Conservation (phyloP, 2,113 vertebrate species). For the Alethe diademata region DNA sequence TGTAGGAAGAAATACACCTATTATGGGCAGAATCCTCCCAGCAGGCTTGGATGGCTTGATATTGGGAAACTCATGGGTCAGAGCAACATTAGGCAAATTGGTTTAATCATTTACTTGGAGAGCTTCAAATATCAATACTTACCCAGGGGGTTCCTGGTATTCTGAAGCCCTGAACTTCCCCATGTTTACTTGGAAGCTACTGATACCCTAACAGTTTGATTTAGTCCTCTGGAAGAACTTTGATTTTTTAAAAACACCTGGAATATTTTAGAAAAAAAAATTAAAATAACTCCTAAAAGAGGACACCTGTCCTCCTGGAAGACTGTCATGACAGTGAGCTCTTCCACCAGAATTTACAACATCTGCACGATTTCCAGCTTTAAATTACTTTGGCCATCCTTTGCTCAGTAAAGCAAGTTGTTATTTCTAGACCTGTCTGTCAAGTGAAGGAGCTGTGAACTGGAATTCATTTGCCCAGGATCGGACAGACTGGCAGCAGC, state of each 20-base stretch:
- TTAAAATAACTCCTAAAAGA: not conserved
- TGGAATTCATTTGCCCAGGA: not conserved
- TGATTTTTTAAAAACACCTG: not conserved
- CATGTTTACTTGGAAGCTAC: not conserved
- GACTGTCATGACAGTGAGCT: not conserved
- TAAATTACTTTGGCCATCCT: not conserved
- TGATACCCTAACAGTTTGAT: not conserved
- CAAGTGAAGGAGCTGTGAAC: not conserved
- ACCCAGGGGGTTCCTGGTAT: not conserved
- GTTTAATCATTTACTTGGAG: conserved; percentile 17
- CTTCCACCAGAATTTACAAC: not conserved
- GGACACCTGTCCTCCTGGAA: not conserved
- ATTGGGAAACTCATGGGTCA: not conserved
- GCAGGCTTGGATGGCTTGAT: not conserved
- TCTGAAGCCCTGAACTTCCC: not conserved
- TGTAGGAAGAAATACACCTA: not conserved
- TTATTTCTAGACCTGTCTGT: not conserved
- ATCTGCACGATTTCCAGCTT: not conserved
- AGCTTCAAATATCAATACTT: not conserved
- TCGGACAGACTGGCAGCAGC: not conserved
- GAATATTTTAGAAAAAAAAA: not conserved
- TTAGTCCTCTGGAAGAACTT: not conserved
- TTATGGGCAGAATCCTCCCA: not conserved
- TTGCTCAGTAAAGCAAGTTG: not conserved
- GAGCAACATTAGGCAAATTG: not conserved